Evolutionary conservation across 2,113 vertebrate species (phyloP), one percentile per base, ranked within the genome.

Genomic region (Psettodes erumei): DNA sequence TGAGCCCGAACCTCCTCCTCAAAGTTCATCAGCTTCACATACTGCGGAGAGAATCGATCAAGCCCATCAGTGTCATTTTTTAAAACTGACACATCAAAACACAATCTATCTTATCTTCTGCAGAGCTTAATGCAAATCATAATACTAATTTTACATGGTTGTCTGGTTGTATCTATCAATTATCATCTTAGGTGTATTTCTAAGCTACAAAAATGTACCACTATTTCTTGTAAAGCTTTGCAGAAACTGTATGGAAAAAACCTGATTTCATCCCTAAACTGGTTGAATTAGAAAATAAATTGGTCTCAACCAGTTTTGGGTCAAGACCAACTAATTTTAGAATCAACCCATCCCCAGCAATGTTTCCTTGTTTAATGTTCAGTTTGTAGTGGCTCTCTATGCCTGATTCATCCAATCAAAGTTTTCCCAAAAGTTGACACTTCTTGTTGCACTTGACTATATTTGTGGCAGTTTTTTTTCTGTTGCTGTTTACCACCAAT

Each of bases 21-120:
- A 25, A 99, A 99, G 91, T 99, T 97, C 95, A 98, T 99, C 93
- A 99, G 93, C 90, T 98, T 99, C 92, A 99, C 94, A 83, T 98
- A 99, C 98, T 99, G 91, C 0, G 23, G 27, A 67, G n/a, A 35
- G 53, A 3, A 35, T 10, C 0, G 5, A 43, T 12, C 16, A 45
- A 12, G n/a, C n/a, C n/a, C n/a, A n/a, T n/a, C 19, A 54, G 25
- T 28, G 10, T 21, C 27, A 10, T 7, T 3, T 15, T 19, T 64
- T 3, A 71, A 43, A 10, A 13, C n/a, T n/a, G n/a, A n/a, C n/a
- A n/a, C n/a, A n/a, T n/a, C n/a, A n/a, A n/a, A n/a, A n/a, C n/a
- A n/a, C n/a, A n/a, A n/a, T 65, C 54, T 28, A 16, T 6, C 0
- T 8, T 50, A 11, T 5, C 30, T 42, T 51, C 48, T 33, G 35